Base-by-base conservation (phyloP, 2,888 invertebrate species). In the Trichacis sp. region DNA sequence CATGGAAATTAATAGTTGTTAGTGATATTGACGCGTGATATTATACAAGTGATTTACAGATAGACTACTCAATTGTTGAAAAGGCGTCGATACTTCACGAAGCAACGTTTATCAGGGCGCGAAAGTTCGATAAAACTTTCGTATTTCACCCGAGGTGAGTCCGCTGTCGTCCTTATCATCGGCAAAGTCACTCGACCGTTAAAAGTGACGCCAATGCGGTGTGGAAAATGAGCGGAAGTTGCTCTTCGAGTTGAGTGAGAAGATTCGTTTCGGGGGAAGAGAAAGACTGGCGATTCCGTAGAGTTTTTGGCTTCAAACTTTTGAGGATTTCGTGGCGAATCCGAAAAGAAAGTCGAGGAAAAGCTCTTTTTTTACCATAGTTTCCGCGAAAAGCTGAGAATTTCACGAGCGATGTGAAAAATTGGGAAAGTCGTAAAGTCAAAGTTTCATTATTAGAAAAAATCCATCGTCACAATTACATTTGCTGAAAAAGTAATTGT, bases 201-300 rank as follows among this genome's bases (percentile, higher is more conserved):
- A 54, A 54, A 49, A 42, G 58, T 46, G 61, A 59, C 62, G 66
- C 51, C 59, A 55, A 54, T 59, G 52, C 49, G 55, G 55, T 49
- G 51, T 48, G 62, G 58, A 55, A 62, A 66, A 58, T 62, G 61
- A n/a, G n/a, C n/a, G n/a, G n/a, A n/a, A 66, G 61, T 61, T 9
- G 29, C 29, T 29, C 9, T 9, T 29, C 9, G 29, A 29, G 38
- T n/a, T 66, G 58, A 40, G 54, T 65, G 62, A 62, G 62, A 62
- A 59, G 59, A 62, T 66, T 62, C 58, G 40, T 40, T 55, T 66
- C 19, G 51, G 54, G 17, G 43, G n/a, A n/a, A n/a, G 40, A 43
- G 29, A 15, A 42, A 29, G 42, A 50, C n/a, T 40, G 56, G 42
- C 43, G 59, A 66, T 62, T 66, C 14, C 40, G 40, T 15, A 3